phyloP scores from a whole-genome alignment of 2,797 vertebrate species.

The Sparus aurata region DNA sequence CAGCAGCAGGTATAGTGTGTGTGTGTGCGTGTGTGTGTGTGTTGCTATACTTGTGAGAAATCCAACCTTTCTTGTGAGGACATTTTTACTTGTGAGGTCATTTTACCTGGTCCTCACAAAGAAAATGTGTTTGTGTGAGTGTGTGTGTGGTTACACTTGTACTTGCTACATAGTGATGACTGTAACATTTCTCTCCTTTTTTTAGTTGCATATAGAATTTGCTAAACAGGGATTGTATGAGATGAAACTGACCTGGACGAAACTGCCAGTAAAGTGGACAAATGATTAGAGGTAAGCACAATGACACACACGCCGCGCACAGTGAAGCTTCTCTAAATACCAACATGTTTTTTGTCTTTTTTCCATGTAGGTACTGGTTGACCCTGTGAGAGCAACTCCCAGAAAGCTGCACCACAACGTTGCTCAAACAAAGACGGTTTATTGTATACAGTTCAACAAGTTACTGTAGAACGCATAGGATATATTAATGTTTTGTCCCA shows the following conservation, averaged over 20 bases:
- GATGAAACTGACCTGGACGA: conserved; percentile 38
- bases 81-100: too few relatives aligned
- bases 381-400: background rate
- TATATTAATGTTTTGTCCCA: background rate
- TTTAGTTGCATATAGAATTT: conserved; percentile 15
- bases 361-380: background rate
- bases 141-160: background rate
- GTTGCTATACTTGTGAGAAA: background rate
- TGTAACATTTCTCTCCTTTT: background rate
- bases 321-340: background rate
- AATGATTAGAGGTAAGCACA: background rate
- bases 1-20: conserved; percentile 20
- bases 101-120: too few relatives aligned
- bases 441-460: background rate
- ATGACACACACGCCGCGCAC: background rate
- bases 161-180: too few relatives aligned
- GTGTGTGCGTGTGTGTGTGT: background rate
- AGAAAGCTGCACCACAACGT: background rate
- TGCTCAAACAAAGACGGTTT: background rate
- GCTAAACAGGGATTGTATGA: background rate
- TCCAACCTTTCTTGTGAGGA: too few relatives aligned
- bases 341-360: background rate
- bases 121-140: background rate
- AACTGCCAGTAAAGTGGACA: background rate
- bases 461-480: background rate